Evolutionary conservation across 2,113 vertebrate genomes (phyloP), one percentile per base, ranked within the genome.

Genomic region (Phylloscopus trochiloides): DNA sequence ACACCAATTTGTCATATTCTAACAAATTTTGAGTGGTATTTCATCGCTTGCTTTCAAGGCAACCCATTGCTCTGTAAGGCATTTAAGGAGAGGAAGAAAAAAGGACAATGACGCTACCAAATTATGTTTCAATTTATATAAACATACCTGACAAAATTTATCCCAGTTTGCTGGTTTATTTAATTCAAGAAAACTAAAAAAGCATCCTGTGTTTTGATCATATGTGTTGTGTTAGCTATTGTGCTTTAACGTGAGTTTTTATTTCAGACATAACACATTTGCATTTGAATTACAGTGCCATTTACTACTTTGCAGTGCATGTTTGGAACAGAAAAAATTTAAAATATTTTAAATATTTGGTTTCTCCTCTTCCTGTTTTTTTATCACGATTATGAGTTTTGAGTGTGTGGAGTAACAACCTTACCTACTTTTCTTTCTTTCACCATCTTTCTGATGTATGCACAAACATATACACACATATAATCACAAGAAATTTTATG

Each of bases 381-480:
- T 90, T 66, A 43, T 50, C 61, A 43, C n/a, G 29, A 25, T 12
- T 81, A 9, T 42, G 42, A 80, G 29, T 36, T 95, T 92, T 88
- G 26, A 34, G 24, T 28, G 9, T 58, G 11, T 36, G 17, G 18
- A 34, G 22, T 51, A 83, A 80, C 9, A 13, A 11, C 4, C 42
- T 61, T 22, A 61, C 26, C 19, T 68, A 26, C 29, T 54, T 82
- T 57, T 63, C 17, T 45, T 7, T 58, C 31, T 82, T 59, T 57
- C 31, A 34, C 6, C 18, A 9, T 50, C 12, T 52, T 81, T 92
- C 54, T 52, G 15, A 15, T 40, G 51, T 7, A 45, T 20, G 21
- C 9, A 48, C 0, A 0, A 9, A 36, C 3, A 24, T 1, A 29
- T 22, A 16, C 5, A 32, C 6, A 17, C 1, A 38, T 24, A 43